These are phyloP conservation scores for Sparus aurata DNA, from an alignment of 2,797 vertebrate species.

Conservation along the genomic window DNA sequence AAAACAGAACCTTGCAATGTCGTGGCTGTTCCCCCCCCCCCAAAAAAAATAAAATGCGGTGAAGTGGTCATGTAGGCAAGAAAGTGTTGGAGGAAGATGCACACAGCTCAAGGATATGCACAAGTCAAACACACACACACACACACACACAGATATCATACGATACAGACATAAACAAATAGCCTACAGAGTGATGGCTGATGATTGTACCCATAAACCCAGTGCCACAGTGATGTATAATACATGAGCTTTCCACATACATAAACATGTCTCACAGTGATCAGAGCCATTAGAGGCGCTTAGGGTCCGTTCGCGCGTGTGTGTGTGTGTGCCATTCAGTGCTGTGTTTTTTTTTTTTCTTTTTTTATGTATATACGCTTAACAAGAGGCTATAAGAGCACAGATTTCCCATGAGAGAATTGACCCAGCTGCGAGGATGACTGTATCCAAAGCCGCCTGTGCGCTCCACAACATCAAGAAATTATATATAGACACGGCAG, in stretches of 20 bases:
- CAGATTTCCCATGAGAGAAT: constrained; percentile 65
- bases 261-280: constrained; percentile 72
- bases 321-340: constrained; percentile 23
- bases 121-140: constrained; percentile 7
- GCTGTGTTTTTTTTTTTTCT: not conserved
- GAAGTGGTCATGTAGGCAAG: constrained; percentile 51
- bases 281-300: constrained; percentile 68
- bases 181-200: no score
- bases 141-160: constrained; percentile 34
- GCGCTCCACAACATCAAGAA: constrained; percentile 54
- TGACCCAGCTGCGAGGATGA: constrained; percentile 66
- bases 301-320: constrained; percentile 43
- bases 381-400: constrained; percentile 50
- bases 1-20: constrained; percentile 11
- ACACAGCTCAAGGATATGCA: constrained; percentile 27
- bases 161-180: constrained; percentile 27
- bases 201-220: constrained; percentile 51
- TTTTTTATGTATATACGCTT: constrained; percentile 52
- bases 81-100: not conserved
- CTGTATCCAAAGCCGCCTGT: constrained; percentile 58
- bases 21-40: constrained; percentile 3
- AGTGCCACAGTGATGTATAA: constrained; percentile 67
- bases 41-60: constrained; percentile 18
- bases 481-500: constrained; percentile 66
- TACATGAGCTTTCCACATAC: constrained; percentile 69